These are phyloP conservation scores for Lipophrys pholis DNA, from an alignment of 2,113 vertebrate genomes.

Conservation along the genomic window DNA sequence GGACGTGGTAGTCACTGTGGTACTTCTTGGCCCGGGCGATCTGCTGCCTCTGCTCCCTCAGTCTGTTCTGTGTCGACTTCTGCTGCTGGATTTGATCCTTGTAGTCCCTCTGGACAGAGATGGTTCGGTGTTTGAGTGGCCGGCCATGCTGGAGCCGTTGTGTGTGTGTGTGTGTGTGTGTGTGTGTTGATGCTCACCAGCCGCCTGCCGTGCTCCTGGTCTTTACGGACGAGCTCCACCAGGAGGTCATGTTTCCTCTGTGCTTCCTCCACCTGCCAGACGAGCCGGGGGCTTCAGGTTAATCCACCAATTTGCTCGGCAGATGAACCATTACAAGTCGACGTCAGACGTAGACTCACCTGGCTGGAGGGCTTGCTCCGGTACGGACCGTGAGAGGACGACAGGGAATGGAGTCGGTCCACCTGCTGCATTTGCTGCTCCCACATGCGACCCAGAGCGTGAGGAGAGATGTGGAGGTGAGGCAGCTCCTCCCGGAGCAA, in stretches of 20 bases:
- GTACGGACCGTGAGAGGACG: conserved; percentile 55
- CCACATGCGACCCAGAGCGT: conserved; percentile 89
- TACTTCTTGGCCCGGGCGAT: conserved; percentile 89
- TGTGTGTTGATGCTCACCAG: conserved; percentile 84
- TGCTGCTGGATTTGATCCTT: conserved; percentile 88
- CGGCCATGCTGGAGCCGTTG: too few species aligned
- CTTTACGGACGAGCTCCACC: conserved; percentile 86
- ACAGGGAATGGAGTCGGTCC: conserved; percentile 80
- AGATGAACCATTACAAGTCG: neutral
- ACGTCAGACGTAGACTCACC: conserved; percentile 72
- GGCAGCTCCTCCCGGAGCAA: conserved; percentile 90
- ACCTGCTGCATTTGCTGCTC: conserved; percentile 89
- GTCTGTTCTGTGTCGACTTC: conserved; percentile 85
- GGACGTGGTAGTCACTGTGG: conserved; percentile 89
- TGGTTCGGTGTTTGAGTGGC: neutral
- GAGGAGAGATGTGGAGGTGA: conserved; percentile 87
- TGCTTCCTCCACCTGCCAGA: conserved; percentile 88
- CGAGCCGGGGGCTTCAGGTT: neutral
- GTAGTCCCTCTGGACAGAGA: conserved; percentile 86
- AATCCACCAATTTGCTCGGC: too few species aligned
- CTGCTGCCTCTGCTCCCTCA: conserved; percentile 90
- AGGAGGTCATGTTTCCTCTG: conserved; percentile 90
- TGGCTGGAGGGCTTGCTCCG: conserved; percentile 84
- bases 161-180: neutral
- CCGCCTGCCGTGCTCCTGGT: conserved; percentile 89